phyloP scores from a whole-genome alignment of 1,140 invertebrate genomes.

The Sitobion miscanthi region DNA sequence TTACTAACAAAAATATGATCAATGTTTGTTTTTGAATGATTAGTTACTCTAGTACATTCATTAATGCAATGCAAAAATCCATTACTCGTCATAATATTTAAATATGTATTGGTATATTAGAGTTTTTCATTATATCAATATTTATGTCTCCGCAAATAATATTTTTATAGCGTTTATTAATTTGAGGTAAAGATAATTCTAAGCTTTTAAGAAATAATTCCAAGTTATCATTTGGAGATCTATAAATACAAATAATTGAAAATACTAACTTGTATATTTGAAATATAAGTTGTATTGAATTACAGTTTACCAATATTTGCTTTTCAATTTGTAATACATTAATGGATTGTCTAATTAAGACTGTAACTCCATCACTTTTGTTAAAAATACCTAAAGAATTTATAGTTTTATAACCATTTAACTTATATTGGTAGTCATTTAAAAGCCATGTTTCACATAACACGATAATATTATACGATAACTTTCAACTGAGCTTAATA shows the following conservation, averaged over 20 bases:
- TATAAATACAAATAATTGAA: not conserved
- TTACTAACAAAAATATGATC: too few relatives aligned
- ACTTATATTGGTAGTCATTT: slow-evolving; percentile 8
- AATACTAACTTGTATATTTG: not conserved
- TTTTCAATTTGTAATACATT: not conserved
- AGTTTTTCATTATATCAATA: not conserved
- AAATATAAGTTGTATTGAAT: slow-evolving; percentile 6
- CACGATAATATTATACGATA: not conserved
- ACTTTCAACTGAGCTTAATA: not conserved
- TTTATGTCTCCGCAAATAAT: not conserved
- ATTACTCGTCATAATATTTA: not conserved
- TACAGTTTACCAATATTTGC: not conserved
- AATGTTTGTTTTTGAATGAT: too few relatives aligned
- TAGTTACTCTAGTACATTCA: too few relatives aligned
- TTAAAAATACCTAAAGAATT: slow-evolving; percentile 17
- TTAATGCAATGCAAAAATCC: not conserved
- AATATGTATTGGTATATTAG: not conserved
- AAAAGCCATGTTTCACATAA: slow-evolving; percentile 32
- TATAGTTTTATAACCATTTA: not conserved
- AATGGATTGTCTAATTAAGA: not conserved
- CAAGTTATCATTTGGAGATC: not conserved
- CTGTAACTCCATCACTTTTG: not conserved
- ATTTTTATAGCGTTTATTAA: not conserved
- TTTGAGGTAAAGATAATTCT: not conserved
- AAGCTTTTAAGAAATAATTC: not conserved